Evolutionary conservation across 2,888 invertebrate genomes (phyloP), one percentile per base, ranked within the genome.

Genomic region (Imbricaverruca yamaguchii): DNA sequence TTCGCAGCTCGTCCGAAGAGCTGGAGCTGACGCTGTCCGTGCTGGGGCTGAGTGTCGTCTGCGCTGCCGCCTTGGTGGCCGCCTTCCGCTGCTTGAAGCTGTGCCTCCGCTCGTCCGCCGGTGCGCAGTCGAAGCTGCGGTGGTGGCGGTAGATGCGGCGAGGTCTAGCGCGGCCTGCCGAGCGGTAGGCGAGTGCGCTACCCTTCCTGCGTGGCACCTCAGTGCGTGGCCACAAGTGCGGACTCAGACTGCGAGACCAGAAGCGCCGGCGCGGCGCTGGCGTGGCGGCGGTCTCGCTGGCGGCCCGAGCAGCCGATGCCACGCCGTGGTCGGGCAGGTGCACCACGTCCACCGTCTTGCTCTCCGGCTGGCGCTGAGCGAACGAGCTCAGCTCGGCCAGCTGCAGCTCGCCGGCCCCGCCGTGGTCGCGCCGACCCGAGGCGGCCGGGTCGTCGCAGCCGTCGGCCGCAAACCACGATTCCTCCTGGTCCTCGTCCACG

Each of bases 311-410:
- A 21, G 21, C 39, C 39, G 39, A 39, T 4, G 39, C 39, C 53
- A 55, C 1, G 21, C 74, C 55, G 21, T 53, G 53, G 74, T 74
- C 53, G 9, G 74, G 18, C 10, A 74, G 13, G 55, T 18, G 74
- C 3, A 74, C 74, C 74, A 74, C 74, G 74, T 74, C 74, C 53
- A 74, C 74, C 3, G 74, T 74, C 55, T 74, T 55, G 55, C 74
- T 74, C 55, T 74, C 74, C 11, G 74, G 74, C 74, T 74, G 74
- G 2, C 7, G 21, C 11, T 39, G 11, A 8, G 53, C 9, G 55
- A 18, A 53, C 53, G 74, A 53, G 18, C 53, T 8, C 25, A 23
- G 12, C 12, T 23, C 15, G 4, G 12, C 4, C 13, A 69, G 39
- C 4, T 39, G 15, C 4, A 23, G 69, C 69, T 23, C 15, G 39